phyloP scores from a whole-genome alignment of 2,888 invertebrate genomes.

The Synergus itoensis region DNA sequence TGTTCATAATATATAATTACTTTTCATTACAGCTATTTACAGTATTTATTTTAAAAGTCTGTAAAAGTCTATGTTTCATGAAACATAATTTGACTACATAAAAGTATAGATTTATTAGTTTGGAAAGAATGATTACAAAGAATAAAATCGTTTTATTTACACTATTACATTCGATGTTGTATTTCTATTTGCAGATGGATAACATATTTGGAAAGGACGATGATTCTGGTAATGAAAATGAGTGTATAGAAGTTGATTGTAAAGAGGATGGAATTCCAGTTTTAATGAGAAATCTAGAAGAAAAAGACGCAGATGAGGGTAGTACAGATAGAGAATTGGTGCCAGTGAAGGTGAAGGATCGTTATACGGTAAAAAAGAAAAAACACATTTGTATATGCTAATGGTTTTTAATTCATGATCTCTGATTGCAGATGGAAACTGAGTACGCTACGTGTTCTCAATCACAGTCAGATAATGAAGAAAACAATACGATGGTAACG shows the following conservation, averaged over 20 bases:
- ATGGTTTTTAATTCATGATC: slow-evolving; percentile 8
- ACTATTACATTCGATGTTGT: too few relatives aligned
- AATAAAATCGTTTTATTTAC: not conserved
- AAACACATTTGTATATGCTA: not conserved
- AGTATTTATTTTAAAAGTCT: too few relatives aligned
- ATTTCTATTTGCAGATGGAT: slow-evolving; percentile 60
- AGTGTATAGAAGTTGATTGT: slow-evolving; percentile 58
- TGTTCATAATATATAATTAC: too few relatives aligned
- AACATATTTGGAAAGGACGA: slow-evolving; percentile 71
- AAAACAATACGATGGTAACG: slow-evolving; percentile 47
- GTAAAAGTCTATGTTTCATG: too few relatives aligned
- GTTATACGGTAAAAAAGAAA: not conserved
- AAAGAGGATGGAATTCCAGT: slow-evolving; percentile 57
- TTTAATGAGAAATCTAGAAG: slow-evolving; percentile 43
- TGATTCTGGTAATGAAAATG: slow-evolving; percentile 69
- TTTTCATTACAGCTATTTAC: too few relatives aligned
- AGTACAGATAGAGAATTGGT: slow-evolving; percentile 57
- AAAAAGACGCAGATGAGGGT: slow-evolving; percentile 57
- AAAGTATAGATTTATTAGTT: too few relatives aligned
- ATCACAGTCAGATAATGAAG: slow-evolving; percentile 63
- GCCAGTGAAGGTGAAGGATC: slow-evolving; percentile 59
- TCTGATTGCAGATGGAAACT: slow-evolving; percentile 56
- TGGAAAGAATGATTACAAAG: too few relatives aligned
- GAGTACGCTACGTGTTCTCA: slow-evolving; percentile 62
- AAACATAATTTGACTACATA: too few relatives aligned